A percentile compares a stretch with the other conserved stretches of the same genome.
Evolutionary conservation across 2,113 vertebrate species (phyloP).

Genomic region (Pycnonotus jocosus): DNA sequence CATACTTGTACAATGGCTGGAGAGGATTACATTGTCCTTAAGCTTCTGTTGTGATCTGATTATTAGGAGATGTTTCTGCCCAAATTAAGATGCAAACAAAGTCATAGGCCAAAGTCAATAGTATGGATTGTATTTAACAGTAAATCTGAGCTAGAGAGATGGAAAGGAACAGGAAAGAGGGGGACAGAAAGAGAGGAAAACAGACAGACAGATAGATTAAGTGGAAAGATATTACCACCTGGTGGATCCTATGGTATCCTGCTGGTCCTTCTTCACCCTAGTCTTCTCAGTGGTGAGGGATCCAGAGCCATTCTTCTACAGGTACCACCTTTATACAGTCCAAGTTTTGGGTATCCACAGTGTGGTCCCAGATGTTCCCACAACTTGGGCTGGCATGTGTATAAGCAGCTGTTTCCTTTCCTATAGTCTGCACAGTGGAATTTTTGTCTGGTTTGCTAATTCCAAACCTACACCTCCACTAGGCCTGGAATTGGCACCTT

Average conservation of each 20-base stretch:
- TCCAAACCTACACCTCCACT: neutral
- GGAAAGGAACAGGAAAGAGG: neutral
- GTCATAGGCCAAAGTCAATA: neutral
- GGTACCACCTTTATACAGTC: no score
- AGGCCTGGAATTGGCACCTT: neutral
- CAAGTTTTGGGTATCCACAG: neutral
- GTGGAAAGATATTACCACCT: neutral
- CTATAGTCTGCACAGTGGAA: neutral
- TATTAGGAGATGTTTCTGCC: neutral
- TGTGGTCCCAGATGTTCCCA: neutral
- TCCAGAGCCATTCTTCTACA: no score
- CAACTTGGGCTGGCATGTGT: neutral
- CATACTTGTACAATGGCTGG: neutral
- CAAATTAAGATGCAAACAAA: neutral
- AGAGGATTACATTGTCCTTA: neutral
- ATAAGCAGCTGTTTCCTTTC: neutral
- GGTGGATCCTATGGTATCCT: neutral
- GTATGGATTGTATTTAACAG: neutral
- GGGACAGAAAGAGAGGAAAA: rapidly evolving
- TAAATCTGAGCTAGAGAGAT: neutral
- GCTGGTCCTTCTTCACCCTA: neutral
- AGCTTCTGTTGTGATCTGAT: neutral
- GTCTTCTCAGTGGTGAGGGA: neutral
- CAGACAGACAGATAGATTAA: neutral
- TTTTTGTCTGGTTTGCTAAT: neutral